phyloP scores from a whole-genome alignment of 2,888 invertebrate genomes.

The Tinea semifulvella region DNA sequence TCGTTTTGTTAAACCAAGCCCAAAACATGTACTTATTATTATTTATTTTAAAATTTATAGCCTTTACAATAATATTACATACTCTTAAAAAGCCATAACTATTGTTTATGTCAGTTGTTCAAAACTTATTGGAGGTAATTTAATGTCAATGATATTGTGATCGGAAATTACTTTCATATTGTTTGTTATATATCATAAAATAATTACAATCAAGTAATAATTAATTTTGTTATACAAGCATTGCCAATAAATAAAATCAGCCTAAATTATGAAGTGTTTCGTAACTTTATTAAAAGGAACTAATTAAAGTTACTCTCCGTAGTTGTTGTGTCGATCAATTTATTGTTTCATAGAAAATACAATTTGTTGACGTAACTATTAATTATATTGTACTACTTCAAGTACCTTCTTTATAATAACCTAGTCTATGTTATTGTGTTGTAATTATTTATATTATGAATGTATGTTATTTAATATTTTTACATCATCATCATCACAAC shows the following conservation, averaged over 20 bases:
- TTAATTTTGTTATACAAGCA: slow-evolving; percentile 5
- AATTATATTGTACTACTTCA: background rate
- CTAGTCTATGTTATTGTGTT: slow-evolving; percentile 1
- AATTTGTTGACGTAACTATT: slow-evolving; percentile 11
- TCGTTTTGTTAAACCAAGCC: too few species aligned
- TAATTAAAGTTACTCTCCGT: slow-evolving; percentile 2
- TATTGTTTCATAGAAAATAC: slow-evolving; percentile 8
- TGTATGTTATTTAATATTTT: background rate
- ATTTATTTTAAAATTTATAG: background rate
- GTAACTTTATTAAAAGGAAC: slow-evolving; percentile 1
- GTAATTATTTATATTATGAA: too few species aligned
- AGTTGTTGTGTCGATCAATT: slow-evolving; percentile 6
- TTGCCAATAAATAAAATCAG: slow-evolving; percentile 1
- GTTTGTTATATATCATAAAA: background rate
- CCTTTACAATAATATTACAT: background rate
- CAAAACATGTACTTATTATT: too few species aligned
- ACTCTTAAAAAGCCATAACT: too few species aligned
- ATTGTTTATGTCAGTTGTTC: background rate
- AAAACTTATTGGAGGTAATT: background rate
- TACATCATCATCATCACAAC: background rate
- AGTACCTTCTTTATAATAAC: slow-evolving; percentile 7
- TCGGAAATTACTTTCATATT: background rate
- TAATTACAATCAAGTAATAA: background rate
- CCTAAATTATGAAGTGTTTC: slow-evolving; percentile 1
- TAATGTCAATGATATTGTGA: too few species aligned